Conservation (phyloP, 1,140 invertebrate genomes). For the Apis mellifera region DNA sequence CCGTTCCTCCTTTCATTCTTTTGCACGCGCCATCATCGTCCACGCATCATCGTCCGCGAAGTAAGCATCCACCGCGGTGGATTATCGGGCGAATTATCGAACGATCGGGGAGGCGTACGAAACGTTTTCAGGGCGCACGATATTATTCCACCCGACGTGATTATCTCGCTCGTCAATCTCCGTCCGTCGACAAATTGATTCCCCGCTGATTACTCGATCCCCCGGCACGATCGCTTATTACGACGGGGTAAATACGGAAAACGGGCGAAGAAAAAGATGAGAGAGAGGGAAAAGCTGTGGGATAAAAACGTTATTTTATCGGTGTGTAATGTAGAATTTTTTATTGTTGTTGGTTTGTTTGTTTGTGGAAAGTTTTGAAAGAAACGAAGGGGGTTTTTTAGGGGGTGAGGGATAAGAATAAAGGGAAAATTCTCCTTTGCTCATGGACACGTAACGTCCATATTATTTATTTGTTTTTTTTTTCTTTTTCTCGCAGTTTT, state of each 20-base stretch:
- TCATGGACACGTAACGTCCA: too few relatives aligned
- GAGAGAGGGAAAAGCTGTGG: slow-evolving; percentile 1
- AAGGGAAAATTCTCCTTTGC: too few relatives aligned
- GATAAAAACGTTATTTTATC: neutral
- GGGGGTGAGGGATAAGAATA: too few relatives aligned
- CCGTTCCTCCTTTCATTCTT: neutral
- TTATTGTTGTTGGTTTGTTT: neutral
- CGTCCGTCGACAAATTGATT: slow-evolving; percentile 49
- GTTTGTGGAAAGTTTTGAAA: too few relatives aligned
- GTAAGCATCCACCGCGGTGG: too few relatives aligned
- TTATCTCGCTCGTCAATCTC: slow-evolving; percentile 47
- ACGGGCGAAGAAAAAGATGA: slow-evolving; percentile 17
- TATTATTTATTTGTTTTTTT: too few relatives aligned
- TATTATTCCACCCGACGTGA: neutral
- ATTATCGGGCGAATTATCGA: slow-evolving; percentile 35
- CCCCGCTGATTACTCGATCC: slow-evolving; percentile 39
- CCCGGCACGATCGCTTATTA: slow-evolving; percentile 45
- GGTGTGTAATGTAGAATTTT: neutral
- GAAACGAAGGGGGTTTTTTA: too few relatives aligned
- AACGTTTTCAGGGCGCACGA: too few relatives aligned
- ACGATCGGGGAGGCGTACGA: slow-evolving; percentile 17
- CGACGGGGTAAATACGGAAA: slow-evolving; percentile 26
- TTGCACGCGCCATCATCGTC: too few relatives aligned
- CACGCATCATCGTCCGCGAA: neutral
- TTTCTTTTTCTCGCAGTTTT: too few relatives aligned